A percentile compares a stretch with the other conserved stretches of the same genome.
Evolutionary conservation across 2,797 vertebrate genomes (phyloP).

Genomic region (Falco naumanni): DNA sequence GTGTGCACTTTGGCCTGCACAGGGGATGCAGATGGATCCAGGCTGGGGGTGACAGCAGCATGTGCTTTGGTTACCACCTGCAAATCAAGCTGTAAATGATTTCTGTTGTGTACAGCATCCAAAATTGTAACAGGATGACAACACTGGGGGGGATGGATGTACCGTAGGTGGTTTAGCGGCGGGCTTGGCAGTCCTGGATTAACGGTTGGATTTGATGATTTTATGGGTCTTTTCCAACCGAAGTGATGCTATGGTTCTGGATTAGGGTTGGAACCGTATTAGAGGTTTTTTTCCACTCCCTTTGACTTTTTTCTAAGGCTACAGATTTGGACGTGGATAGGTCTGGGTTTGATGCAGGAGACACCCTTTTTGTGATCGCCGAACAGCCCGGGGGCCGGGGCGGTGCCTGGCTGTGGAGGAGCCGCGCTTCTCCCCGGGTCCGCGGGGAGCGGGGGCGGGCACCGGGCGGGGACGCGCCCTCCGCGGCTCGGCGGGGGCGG

Average conservation of each 20-base stretch:
- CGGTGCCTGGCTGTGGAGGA: background rate
- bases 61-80: background rate
- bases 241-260: too few relatives aligned
- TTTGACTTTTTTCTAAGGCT: background rate
- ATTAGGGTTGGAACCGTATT: fast-evolving
- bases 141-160: fast-evolving
- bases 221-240: too few relatives aligned
- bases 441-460: background rate
- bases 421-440: background rate
- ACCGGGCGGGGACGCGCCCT: fast-evolving
- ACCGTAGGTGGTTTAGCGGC: fast-evolving
- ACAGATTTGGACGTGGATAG: background rate
- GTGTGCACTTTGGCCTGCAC: fast-evolving
- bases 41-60: background rate
- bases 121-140: background rate
- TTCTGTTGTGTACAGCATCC: background rate
- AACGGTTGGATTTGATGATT: too few relatives aligned
- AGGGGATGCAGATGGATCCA: fast-evolving
- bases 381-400: fast-evolving
- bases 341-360: fast-evolving
- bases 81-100: background rate
- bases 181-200: too few relatives aligned
- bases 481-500: too few relatives aligned
- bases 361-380: fast-evolving
- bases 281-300: too few relatives aligned